Percentiles rank a stretch among this genome's conserved stretches.
phyloP scores from a whole-genome alignment of 2,888 invertebrate genomes.

The Scelioninae gen. 1 region DNA sequence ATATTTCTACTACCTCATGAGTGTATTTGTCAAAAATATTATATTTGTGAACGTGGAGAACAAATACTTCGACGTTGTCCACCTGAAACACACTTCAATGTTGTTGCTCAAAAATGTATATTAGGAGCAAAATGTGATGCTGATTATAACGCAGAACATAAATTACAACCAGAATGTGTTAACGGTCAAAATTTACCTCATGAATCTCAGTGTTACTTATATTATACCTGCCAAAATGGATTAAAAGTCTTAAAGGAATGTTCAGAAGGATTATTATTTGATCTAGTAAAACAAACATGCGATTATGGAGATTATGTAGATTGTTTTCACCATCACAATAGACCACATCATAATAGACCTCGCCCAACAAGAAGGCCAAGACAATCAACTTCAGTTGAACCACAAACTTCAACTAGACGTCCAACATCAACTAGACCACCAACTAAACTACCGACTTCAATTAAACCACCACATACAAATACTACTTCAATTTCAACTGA shows the following conservation, averaged over 20 bases:
- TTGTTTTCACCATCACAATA: constrained; percentile 31
- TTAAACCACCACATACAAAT: too few species aligned
- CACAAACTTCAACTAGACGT: too few species aligned
- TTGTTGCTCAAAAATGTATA: constrained; percentile 6
- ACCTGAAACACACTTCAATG: constrained; percentile 66
- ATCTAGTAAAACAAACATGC: constrained; percentile 61
- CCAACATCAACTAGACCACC: too few species aligned
- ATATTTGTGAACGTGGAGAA: constrained; percentile 70
- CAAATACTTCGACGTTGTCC: constrained; percentile 70
- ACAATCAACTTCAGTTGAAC: too few species aligned
- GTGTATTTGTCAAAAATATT: constrained; percentile 71
- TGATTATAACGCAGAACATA: not conserved
- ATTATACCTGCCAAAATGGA: constrained; percentile 37
- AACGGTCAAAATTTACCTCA: constrained; percentile 51
- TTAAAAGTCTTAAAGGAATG: constrained; percentile 52
- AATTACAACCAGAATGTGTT: constrained; percentile 8
- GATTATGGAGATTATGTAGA: constrained; percentile 54
- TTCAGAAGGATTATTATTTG: constrained; percentile 55
- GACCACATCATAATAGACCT: not conserved
- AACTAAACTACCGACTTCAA: too few species aligned
- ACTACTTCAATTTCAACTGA: too few species aligned
- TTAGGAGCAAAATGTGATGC: constrained; percentile 14
- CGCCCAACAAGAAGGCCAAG: too few species aligned
- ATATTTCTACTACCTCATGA: constrained; percentile 45
- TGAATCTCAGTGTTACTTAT: constrained; percentile 35